phyloP scores from a whole-genome alignment of 2,113 vertebrate species.

The Quiscalus mexicanus region DNA sequence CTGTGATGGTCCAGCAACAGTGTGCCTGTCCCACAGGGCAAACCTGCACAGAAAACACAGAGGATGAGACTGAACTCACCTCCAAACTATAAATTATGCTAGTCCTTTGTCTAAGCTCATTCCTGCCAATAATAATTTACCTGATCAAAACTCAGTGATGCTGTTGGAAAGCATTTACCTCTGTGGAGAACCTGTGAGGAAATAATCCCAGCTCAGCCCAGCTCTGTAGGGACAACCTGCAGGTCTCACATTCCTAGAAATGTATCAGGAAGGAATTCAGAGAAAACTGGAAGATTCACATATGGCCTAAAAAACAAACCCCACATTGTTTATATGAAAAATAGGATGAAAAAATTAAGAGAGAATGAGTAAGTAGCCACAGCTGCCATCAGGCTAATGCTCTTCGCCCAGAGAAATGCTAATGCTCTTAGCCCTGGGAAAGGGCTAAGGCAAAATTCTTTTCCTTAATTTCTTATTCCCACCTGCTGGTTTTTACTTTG shows the following conservation, averaged over 20 bases:
- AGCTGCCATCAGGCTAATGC: not conserved
- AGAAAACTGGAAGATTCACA: not conserved
- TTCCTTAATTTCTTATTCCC: slow-evolving; percentile 6
- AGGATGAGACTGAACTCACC: not conserved
- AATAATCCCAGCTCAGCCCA: not conserved
- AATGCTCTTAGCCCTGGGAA: not conserved
- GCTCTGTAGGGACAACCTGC: fast-evolving
- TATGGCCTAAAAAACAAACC: not conserved
- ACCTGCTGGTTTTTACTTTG: slow-evolving; percentile 19
- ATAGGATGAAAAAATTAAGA: not conserved
- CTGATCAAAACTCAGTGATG: not conserved
- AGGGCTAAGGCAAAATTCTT: not conserved
- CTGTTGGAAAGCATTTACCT: not conserved
- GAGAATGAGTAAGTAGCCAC: not conserved
- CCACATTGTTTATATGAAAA: not conserved
- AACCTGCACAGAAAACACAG: not conserved
- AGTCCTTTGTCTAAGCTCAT: not conserved
- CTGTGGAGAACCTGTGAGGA: fast-evolving
- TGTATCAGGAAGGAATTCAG: not conserved
- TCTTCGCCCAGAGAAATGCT: not conserved
- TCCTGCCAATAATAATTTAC: not conserved
- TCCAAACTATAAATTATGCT: not conserved
- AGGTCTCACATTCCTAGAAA: slow-evolving; percentile 13
- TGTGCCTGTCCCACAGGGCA: not conserved
- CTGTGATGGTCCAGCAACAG: fast-evolving